These are phyloP conservation scores for Aphis craccivora DNA, from an alignment of 1,140 invertebrate genomes.

Conservation along the genomic window DNA sequence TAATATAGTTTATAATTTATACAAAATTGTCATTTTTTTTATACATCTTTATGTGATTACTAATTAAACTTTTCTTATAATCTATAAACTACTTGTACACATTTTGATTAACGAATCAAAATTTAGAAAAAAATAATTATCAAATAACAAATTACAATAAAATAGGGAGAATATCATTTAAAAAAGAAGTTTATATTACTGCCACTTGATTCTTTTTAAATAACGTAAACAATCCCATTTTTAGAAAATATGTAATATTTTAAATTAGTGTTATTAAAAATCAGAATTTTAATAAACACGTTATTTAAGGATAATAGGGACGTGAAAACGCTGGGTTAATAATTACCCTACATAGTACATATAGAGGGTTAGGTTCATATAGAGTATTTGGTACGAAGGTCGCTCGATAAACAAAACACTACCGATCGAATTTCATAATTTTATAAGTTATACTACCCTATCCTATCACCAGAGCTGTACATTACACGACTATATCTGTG, in stretches of 20 bases:
- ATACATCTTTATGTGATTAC: background rate
- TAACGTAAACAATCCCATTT: background rate
- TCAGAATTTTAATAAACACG: background rate
- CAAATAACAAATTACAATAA: background rate
- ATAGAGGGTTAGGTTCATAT: too few species aligned
- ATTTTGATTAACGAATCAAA: background rate
- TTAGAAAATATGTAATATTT: background rate
- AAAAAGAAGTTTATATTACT: background rate
- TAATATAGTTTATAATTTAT: too few species aligned
- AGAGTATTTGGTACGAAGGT: background rate
- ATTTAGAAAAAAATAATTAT: background rate
- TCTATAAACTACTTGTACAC: background rate
- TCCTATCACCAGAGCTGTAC: background rate
- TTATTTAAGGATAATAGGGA: background rate
- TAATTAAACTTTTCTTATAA: background rate
- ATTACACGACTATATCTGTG: background rate
- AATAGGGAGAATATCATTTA: background rate
- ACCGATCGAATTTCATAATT: slow-evolving; percentile 10
- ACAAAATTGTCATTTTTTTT: background rate
- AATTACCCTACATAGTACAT: background rate
- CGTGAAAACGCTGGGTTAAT: background rate
- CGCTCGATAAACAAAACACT: background rate
- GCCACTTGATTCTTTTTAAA: background rate
- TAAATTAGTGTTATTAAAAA: background rate
- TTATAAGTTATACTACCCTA: background rate